Evolutionary conservation across 1,140 invertebrate genomes (phyloP).

Genomic region (Macrotrachela quadricornifera): DNA sequence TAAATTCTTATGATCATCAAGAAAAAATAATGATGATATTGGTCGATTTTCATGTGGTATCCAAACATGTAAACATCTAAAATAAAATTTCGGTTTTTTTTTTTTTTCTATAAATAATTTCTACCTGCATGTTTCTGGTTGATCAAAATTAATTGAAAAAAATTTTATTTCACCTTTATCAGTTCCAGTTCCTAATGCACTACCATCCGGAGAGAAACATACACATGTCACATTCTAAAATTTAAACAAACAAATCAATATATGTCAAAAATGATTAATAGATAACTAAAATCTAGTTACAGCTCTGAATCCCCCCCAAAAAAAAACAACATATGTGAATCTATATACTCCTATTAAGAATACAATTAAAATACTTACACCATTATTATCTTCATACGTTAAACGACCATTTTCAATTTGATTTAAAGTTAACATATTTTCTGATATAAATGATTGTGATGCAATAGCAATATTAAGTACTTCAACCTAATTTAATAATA

Average conservation of each 20-base stretch:
- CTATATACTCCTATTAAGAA: neutral
- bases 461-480: slow-evolving; percentile 41
- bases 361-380: slow-evolving; percentile 12
- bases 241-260: neutral
- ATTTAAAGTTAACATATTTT: slow-evolving; percentile 29
- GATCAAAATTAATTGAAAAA: slow-evolving; percentile 47
- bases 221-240: slow-evolving; percentile 43
- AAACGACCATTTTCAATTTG: slow-evolving; percentile 38
- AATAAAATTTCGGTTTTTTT: slow-evolving; percentile 26
- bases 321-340: slow-evolving; percentile 2
- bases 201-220: slow-evolving; percentile 73
- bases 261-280: neutral
- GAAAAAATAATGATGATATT: slow-evolving; percentile 61
- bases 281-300: neutral
- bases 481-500: slow-evolving; percentile 33
- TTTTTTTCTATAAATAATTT: slow-evolving; percentile 10
- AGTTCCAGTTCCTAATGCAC: slow-evolving; percentile 64
- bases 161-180: slow-evolving; percentile 68
- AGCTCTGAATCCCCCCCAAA: neutral
- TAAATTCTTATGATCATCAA: slow-evolving; percentile 65
- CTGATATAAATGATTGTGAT: slow-evolving; percentile 29
- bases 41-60: slow-evolving; percentile 62
- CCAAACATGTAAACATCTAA: slow-evolving; percentile 63
- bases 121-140: slow-evolving; percentile 20
- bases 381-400: slow-evolving; percentile 41